Evolutionary conservation across 2,888 invertebrate species (phyloP), one percentile per base, ranked within the genome.

Genomic region (Archips xylosteana): DNA sequence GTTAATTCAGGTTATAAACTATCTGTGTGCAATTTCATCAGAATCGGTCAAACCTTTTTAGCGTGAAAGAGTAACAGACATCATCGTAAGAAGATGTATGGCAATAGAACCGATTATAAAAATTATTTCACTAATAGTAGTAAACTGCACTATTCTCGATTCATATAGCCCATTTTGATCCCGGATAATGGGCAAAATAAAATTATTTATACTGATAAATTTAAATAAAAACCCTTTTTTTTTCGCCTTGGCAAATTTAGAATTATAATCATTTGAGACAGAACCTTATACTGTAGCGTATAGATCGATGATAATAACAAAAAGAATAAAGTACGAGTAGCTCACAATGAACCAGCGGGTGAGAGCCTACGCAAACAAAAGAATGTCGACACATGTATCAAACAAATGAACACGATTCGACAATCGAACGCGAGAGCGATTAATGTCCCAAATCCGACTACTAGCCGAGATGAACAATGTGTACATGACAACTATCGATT

Each of bases 381-480:
- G 36, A 65, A 70, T 74, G 70, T 61, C 74, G 64, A 74, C 70
- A 74, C 36, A 61, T 61, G 51, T 65, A 61, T 34, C 49, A 74
- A 70, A 74, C 70, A 65, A 70, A 74, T 13, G 42, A 67, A 74
- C 65, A 74, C 34, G 49, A 60, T 42, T 68, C 57, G 47, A 54
- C 15, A 32, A 49, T 69, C 59, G 13, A 70, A 70, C 12, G 32
- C 42, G 51, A 34, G 15, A 51, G 64, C 74, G 69, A 70, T 70
- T 65, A 51, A 74, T 74, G 74, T 74, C 65, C 39, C 32, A 73
- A 60, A 69, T 62, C 60, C 62, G 63, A 73, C 68, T 69, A 73
- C 73, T 67, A 68, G 36, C 15, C 47, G 67, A 75, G 64, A 72
- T 69, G 75, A 75, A 75, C 75, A 72, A 75, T 75, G 68, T 59